Base-by-base conservation (phyloP, 2,888 invertebrate genomes). In the Trilocha varians region DNA sequence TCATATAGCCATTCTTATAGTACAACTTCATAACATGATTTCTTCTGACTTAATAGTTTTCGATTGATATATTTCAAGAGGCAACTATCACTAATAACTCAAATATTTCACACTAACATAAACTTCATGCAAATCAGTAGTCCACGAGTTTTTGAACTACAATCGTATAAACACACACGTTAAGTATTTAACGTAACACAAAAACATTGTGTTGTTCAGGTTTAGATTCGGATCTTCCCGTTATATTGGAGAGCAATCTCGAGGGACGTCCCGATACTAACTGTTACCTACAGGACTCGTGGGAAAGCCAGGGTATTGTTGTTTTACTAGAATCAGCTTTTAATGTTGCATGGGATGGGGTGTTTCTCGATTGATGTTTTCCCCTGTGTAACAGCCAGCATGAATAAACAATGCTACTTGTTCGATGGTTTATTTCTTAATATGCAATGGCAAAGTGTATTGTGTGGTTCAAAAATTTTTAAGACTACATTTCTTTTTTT, bases 251-350 rank as follows among this genome's bases (percentile, higher is more conserved):
- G 71, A 70, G 74, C 65, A 85, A 87, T 78, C 58, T 82, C 71
- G 71, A 85, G 79, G 65, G 77, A 75, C 66, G 75, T 73, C 73
- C 74, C 74, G 65, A 82, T 82, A 62, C 83, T 86, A 72, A 85
- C 82, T 77, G 87, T 85, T 76, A 84, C 83, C 68, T 87, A 75
- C 82, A 90, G 72, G 71, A 88, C 74, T 77, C 87, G 64, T 71
- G 88, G 88, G 57, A 82, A 70, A 60, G 71, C 77, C 66, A 87
- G 87, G 77, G 84, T 83, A 84, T 69, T 53, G 43, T 46, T 53
- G 55, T 52, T 58, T 50, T 62, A 63, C 57, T 59, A 65, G 56
- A 59, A 55, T 63, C 62, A 57, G 70, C 73, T 68, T 59, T 58
- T 55, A 56, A 64, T 65, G 59, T 78, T 25, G 82, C 82, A 82